phyloP scores from a whole-genome alignment of 1,140 invertebrate genomes.

The Pseudomyrmex gracilis region DNA sequence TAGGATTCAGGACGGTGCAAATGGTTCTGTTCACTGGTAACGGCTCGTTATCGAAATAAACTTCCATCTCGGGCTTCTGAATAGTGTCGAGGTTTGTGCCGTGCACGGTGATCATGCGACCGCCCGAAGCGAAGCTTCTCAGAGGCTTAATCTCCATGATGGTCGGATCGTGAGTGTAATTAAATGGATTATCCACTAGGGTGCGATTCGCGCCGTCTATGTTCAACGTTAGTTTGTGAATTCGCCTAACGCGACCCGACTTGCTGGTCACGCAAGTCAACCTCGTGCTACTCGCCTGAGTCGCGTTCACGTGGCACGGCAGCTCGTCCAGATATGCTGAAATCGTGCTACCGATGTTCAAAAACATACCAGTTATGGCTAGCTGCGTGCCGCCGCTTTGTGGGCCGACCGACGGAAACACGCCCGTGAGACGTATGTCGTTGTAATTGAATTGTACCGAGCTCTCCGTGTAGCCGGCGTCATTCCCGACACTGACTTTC shows the following conservation, averaged over 20 bases:
- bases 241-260: constrained; percentile 86
- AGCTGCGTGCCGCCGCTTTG: constrained; percentile 97
- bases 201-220: constrained; percentile 94
- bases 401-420: constrained; percentile 95
- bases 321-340: constrained; percentile 95
- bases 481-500: constrained; percentile 96
- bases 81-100: constrained; percentile 96
- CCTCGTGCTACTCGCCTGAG: constrained; percentile 94
- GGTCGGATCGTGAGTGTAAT: constrained; percentile 96
- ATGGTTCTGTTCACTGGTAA: constrained; percentile 92
- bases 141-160: constrained; percentile 96
- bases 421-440: constrained; percentile 91
- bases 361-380: constrained; percentile 94
- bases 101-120: constrained; percentile 96
- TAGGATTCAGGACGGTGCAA: constrained; percentile 94
- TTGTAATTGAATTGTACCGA: constrained; percentile 96
- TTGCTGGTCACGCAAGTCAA: constrained; percentile 95
- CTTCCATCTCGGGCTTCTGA: constrained; percentile 95
- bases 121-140: constrained; percentile 95
- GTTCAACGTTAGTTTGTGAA: constrained; percentile 89
- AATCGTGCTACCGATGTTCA: constrained; percentile 97
- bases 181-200: constrained; percentile 90
- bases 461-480: constrained; percentile 95
- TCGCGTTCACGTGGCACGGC: constrained; percentile 94
- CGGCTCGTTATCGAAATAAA: constrained; percentile 90